Percentiles rank a stretch among this genome's conserved stretches.
These are phyloP conservation scores for Radopholus similis DNA, from an alignment of 1,140 invertebrate genomes.

Conservation along the genomic window DNA sequence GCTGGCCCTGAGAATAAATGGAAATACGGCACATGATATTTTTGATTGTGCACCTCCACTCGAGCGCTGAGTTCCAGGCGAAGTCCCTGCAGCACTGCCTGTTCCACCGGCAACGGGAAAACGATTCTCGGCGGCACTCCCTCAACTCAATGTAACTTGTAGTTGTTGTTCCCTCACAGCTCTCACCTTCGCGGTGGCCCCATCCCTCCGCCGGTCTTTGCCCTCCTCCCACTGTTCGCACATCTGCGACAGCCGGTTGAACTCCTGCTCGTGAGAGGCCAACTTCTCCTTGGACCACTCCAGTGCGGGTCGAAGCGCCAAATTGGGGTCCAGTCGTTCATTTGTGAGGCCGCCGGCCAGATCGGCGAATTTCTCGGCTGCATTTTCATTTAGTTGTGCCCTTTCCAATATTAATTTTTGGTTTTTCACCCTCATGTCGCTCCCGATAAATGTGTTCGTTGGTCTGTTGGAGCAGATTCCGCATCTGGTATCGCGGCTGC, in stretches of 20 bases:
- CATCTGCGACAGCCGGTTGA: neutral
- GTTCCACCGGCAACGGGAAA: neutral
- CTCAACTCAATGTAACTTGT: neutral
- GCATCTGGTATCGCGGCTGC: slow-evolving; percentile 40
- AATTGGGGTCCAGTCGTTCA: neutral
- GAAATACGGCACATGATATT: slow-evolving; percentile 83
- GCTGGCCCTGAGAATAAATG: slow-evolving; percentile 71
- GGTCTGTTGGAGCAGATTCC: slow-evolving; percentile 51
- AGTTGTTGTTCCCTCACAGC: neutral
- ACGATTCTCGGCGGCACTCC: neutral
- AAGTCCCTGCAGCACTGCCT: slow-evolving; percentile 21
- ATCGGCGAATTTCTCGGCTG: neutral
- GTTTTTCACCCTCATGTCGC: slow-evolving; percentile 41
- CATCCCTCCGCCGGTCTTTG: neutral
- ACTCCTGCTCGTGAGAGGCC: neutral
- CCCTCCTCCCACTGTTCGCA: slow-evolving; percentile 1
- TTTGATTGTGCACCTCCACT: slow-evolving; percentile 72
- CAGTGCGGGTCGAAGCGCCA: neutral
- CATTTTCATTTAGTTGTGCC: neutral
- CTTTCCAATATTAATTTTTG: slow-evolving; percentile 6
- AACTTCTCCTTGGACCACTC: neutral
- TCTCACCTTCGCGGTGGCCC: neutral
- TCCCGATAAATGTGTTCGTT: slow-evolving; percentile 40
- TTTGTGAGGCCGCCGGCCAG: neutral
- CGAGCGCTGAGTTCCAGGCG: slow-evolving; percentile 60